Base-by-base conservation (phyloP, 1,140 invertebrate species). In the Papilio dardanus region DNA sequence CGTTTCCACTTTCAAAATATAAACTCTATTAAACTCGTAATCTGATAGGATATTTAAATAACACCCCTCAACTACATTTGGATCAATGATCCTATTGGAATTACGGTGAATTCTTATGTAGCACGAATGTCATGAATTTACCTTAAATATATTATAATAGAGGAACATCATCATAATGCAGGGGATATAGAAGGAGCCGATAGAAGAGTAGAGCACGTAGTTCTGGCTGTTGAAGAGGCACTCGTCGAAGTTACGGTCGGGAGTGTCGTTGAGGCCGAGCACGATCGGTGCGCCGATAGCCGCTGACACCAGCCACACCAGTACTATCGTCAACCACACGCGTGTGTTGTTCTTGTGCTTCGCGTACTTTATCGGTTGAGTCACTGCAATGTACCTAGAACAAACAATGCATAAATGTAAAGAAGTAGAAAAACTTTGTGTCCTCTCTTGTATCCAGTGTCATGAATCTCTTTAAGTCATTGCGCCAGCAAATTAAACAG, bases 91-190 rank as follows among this genome's bases (percentile, higher is more conserved):
- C 6, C 1, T 35, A 35, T 35, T 35, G 10, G 33, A 35, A 37
- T 37, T 37, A 37, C n/a, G n/a, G n/a, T n/a, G n/a, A n/a, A n/a
- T n/a, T n/a, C n/a, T n/a, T n/a, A n/a, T n/a, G n/a, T n/a, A n/a
- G n/a, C n/a, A n/a, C n/a, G n/a, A n/a, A n/a, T n/a, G n/a, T n/a
- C n/a, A n/a, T n/a, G 19, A 88, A 19, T 94, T 95, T 88, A 98
- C 97, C 96, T 96, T 97, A 94, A 99, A 99, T 94, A 99, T 99
- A 94, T 96, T 98, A 94, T 98, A 99, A 92, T 99, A 99, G 33
- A 99, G 96, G 92, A 98, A 98, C 88, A 99, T 97, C 98, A 99
- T 99, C 85, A 99, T 98, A 85, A 99, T 96, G 93, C 99, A 99
- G 5, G 99, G 99, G 87, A 99, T 99, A 93, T 99, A 99, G 95